Evolutionary conservation across 2,797 vertebrate genomes (phyloP).

Genomic region (Lophius americanus): DNA sequence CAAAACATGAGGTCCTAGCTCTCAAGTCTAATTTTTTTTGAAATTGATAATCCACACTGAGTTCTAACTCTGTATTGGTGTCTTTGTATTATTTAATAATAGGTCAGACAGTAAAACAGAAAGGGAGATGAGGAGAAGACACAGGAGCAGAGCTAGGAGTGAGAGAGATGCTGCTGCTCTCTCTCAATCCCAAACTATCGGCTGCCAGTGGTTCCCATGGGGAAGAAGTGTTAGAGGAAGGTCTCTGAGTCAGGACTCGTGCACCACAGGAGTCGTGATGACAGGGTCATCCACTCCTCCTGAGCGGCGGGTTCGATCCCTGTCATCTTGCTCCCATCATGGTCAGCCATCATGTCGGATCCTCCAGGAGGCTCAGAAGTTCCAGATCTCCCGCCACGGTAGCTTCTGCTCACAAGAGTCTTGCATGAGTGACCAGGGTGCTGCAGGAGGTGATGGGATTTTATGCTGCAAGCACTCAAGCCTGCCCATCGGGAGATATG

Average conservation of each 20-base stretch:
- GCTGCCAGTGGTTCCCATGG: slow-evolving; percentile 78
- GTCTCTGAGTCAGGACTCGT: slow-evolving; percentile 67
- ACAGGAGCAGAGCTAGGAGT: slow-evolving; percentile 52
- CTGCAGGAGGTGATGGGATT: slow-evolving; percentile 40
- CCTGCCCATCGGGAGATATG: slow-evolving; percentile 49
- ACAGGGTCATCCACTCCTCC: slow-evolving; percentile 38
- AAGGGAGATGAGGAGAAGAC: slow-evolving; percentile 52
- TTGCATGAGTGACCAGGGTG: slow-evolving; percentile 64
- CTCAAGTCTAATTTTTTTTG: too few relatives aligned
- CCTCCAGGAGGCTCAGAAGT: slow-evolving; percentile 82
- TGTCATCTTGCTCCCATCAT: slow-evolving; percentile 54
- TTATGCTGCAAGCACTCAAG: slow-evolving; percentile 57
- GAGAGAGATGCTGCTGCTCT: slow-evolving; percentile 71
- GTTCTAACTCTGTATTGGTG: too few relatives aligned
- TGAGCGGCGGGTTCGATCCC: slow-evolving; percentile 46
- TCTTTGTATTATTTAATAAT: slow-evolving; percentile 2
- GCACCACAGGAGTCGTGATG: slow-evolving; percentile 15
- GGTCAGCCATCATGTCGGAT: slow-evolving; percentile 61
- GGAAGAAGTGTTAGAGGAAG: slow-evolving; percentile 52
- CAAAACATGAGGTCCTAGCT: too few relatives aligned
- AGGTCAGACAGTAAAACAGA: slow-evolving; percentile 58
- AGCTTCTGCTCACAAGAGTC: slow-evolving; percentile 89
- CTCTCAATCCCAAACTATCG: slow-evolving; percentile 72
- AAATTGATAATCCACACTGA: too few relatives aligned
- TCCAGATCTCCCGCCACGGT: slow-evolving; percentile 81